A percentile compares a stretch with the other conserved stretches of the same genome.
These are phyloP conservation scores for Drosophila grimshawi DNA, from an alignment of 1,140 invertebrate genomes.

Conservation along the genomic window DNA sequence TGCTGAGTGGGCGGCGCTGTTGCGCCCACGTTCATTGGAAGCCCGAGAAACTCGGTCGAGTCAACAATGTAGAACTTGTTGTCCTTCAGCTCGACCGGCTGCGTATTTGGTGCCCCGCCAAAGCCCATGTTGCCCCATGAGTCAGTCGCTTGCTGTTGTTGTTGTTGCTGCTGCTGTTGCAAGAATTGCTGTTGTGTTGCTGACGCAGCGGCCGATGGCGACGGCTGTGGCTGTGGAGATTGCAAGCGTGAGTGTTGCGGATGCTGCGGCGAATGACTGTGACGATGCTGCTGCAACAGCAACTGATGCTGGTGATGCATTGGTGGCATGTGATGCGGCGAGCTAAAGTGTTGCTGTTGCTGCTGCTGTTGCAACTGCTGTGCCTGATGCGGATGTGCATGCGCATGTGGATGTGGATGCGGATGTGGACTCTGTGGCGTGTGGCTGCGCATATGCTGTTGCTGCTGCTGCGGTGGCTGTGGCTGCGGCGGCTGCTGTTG, in stretches of 20 bases:
- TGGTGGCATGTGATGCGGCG: constrained; percentile 74
- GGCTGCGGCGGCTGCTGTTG: constrained; percentile 38
- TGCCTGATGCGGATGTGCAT: constrained; percentile 49
- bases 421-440: constrained; percentile 78
- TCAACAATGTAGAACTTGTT: constrained; percentile 82
- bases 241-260: constrained; percentile 71
- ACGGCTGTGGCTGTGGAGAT: constrained; percentile 69
- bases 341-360: constrained; percentile 69
- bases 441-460: constrained; percentile 74
- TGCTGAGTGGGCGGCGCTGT: constrained; percentile 58
- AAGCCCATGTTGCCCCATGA: constrained; percentile 74
- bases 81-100: constrained; percentile 74
- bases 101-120: constrained; percentile 59
- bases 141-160: constrained; percentile 52
- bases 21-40: constrained; percentile 78
- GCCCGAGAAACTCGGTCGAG: constrained; percentile 78
- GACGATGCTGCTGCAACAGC: constrained; percentile 69
- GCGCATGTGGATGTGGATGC: constrained; percentile 50
- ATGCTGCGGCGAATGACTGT: constrained; percentile 71
- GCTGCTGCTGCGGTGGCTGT: constrained; percentile 66
- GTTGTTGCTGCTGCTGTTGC: constrained; percentile 63
- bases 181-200: constrained; percentile 62
- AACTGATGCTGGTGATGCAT: constrained; percentile 79
- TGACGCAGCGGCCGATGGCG: constrained; percentile 52
- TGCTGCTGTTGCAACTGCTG: constrained; percentile 68